These are phyloP conservation scores for Aphodius sticticus DNA, from an alignment of 2,888 invertebrate genomes.

Conservation along the genomic window DNA sequence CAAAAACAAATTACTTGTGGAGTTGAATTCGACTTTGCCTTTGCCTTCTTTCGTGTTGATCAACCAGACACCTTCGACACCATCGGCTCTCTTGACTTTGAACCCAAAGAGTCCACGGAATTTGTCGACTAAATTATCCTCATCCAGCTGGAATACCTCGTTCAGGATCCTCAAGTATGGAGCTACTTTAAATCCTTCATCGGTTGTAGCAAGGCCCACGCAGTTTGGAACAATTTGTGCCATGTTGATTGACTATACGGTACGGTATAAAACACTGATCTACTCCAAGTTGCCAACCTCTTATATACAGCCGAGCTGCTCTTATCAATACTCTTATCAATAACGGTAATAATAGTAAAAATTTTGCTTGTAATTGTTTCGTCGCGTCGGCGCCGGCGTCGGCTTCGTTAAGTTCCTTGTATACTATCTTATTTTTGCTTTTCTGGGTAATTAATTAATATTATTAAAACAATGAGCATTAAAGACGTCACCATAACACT, in stretches of 20 bases:
- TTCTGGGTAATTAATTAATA: no score
- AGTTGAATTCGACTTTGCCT: slow-evolving; percentile 84
- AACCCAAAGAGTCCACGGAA: slow-evolving; percentile 91
- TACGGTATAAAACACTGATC: not conserved
- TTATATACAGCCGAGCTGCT: not conserved
- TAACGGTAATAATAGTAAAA: not conserved
- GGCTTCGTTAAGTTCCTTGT: no score
- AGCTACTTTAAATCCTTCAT: slow-evolving; percentile 79
- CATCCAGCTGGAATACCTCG: slow-evolving; percentile 81
- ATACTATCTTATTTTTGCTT: no score
- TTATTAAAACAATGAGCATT: no score
- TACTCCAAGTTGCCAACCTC: not conserved
- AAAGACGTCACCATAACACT: no score
- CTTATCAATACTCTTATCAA: not conserved
- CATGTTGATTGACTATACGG: not conserved
- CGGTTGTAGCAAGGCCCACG: slow-evolving; percentile 61
- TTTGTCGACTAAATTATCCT: slow-evolving; percentile 82
- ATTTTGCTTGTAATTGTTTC: not conserved
- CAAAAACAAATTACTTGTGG: slow-evolving; percentile 60
- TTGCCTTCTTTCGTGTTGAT: slow-evolving; percentile 91
- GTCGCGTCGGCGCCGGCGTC: no score
- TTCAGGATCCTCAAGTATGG: slow-evolving; percentile 84
- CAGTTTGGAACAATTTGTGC: slow-evolving; percentile 47
- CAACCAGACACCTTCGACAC: slow-evolving; percentile 87
- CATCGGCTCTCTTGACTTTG: slow-evolving; percentile 82